Evolutionary conservation across 2,113 vertebrate genomes (phyloP), one percentile per base, ranked within the genome.

Genomic region (Cynoglossus semilaevis): DNA sequence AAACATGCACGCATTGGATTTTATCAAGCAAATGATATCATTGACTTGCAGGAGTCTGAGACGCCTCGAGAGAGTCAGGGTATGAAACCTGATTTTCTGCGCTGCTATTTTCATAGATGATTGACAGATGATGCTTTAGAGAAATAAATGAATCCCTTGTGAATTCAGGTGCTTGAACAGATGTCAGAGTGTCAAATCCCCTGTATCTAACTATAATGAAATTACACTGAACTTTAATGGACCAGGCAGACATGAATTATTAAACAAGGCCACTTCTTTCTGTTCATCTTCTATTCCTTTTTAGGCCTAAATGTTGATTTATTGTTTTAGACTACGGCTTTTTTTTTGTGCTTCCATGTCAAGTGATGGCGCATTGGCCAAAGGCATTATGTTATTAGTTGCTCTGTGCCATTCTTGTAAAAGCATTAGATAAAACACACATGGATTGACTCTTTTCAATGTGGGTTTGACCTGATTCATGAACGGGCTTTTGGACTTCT

Each of bases 201-300:
- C 22, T 58, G 46, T 72, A 52, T 54, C 41, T 50, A 4, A 12
- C 61, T 35, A 35, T 74, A 51, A 79, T 73, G 56, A 77, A 56
- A 44, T 56, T 34, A 35, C 22, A 29, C 10, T 34, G 41, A 44
- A 72, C 73, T 58, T 43, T 63, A 76, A 74, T 70, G 47, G 56
- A 63, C 29, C 71, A 58, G 68, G 53, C 76, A 74, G 52, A 69
- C 42, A 76, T 87, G 64, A 88, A 83, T 84, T 84, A 84, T 83
- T 85, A 13, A 83, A 50, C 46, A 19, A 47, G 54, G 38, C 15
- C 54, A 9, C 45, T 55, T 58, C 66, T 79, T 67, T 22, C 16
- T 35, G 15, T 38, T 51, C 47, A 9, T 43, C 57, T 69, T 46
- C 15, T 56, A 50, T 76, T 76, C 75, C 43, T 45, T 80, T 78